Evolutionary conservation across 2,888 invertebrate species (phyloP), one percentile per base, ranked within the genome.

Genomic region (Neoascia interrupta): DNA sequence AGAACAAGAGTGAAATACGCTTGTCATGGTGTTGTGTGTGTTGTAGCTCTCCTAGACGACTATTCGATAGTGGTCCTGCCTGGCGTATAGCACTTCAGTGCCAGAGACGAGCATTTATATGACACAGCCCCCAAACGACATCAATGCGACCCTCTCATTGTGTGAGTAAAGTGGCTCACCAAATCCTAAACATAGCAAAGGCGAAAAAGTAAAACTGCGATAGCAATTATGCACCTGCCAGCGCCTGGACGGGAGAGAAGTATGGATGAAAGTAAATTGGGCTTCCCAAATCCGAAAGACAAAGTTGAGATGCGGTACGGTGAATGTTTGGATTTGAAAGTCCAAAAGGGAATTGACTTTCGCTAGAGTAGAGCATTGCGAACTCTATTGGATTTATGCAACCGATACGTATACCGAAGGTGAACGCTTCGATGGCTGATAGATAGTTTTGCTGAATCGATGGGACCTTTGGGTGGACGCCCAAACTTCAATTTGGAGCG

Each of bases 281-380:
- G 53, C 15, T 21, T 16, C 47, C 54, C 34, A 64, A 58, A 73
- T 73, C 51, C 58, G 66, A 66, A 60, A 66, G 73, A 66, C 53
- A 66, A 43, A 64, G 51, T 64, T 58, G 34, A 36, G 56, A 56
- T 28, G 49, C 16, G 36, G 53, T 51, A 16, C 26, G 53, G 70
- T 76, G 64, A 76, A 60, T 76, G 76, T 66, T 76, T 49, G 18
- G 36, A 79, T 79, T 66, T 28, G 72, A 79, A 79, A 79, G 79
- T 79, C 66, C 43, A 41, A 34, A 23, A n/a, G n/a, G 47, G 60
- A 69, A 56, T 39, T 45, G 54, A 72, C 79, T 79, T 79, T 79
- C 79, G 66, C 72, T 66, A 26, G 41, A 47, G 53, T 58, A 64
- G 66, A 66, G 61, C 39, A 66, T 53, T 37, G 47, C 60, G 37